Evolutionary conservation across 1,140 invertebrate species (phyloP).

Genomic region (Lamellibrachia luymesi): DNA sequence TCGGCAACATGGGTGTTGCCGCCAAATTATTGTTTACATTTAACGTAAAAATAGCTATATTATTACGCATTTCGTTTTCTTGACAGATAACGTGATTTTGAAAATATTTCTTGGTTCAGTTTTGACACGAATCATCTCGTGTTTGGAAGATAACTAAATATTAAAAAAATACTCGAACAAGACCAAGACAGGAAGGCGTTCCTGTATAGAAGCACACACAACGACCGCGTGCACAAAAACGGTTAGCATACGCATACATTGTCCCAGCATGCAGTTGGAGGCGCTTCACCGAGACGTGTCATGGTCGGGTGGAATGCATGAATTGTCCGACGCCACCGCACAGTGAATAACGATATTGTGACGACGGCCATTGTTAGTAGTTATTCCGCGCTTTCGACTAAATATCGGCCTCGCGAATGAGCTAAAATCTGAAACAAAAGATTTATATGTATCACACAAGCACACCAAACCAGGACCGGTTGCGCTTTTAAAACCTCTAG

Average conservation of each 20-base stretch:
- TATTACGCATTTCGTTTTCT: background rate
- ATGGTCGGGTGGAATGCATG: background rate
- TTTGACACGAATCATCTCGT: background rate
- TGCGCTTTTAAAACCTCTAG: constrained; percentile 10
- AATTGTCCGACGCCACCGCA: background rate
- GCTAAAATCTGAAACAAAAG: constrained; percentile 13
- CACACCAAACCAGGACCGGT: background rate
- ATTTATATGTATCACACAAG: background rate
- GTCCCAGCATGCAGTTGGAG: background rate
- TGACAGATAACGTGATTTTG: background rate
- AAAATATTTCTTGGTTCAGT: background rate
- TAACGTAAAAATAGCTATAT: background rate
- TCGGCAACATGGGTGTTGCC: too few relatives aligned
- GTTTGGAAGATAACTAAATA: background rate
- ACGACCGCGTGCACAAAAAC: background rate
- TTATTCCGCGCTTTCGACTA: background rate
- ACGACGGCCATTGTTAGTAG: background rate
- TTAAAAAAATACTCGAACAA: background rate
- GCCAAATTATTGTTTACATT: too few relatives aligned
- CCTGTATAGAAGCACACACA: background rate
- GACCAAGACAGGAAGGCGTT: background rate
- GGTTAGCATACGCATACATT: constrained; percentile 1
- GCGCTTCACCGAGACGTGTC: background rate
- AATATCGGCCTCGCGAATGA: constrained; percentile 17
- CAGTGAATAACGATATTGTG: constrained; percentile 8